Percentiles rank a stretch among this genome's conserved stretches.
These are phyloP conservation scores for Microcebus lehilahytsara DNA, from an alignment of 2,113 vertebrate species.

Conservation along the genomic window DNA sequence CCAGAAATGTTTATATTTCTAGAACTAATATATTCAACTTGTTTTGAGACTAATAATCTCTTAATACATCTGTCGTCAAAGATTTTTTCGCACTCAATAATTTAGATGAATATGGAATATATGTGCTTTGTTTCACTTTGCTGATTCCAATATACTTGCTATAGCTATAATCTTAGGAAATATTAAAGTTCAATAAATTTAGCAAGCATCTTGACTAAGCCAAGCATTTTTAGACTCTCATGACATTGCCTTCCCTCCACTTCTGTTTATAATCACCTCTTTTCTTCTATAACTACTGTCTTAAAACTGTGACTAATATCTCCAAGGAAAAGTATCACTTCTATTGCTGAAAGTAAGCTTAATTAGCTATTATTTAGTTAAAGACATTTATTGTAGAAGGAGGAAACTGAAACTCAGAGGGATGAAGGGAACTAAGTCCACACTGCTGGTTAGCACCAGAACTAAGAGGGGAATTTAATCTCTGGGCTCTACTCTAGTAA, in stretches of 20 bases:
- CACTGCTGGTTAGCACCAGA: neutral
- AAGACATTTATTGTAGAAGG: neutral
- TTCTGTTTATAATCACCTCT: neutral
- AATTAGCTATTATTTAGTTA: neutral
- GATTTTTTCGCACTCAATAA: neutral
- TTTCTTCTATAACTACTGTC: neutral
- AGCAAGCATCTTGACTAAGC: neutral
- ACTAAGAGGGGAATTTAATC: neutral
- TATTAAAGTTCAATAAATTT: neutral
- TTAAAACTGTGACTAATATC: neutral
- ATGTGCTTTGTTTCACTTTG: neutral
- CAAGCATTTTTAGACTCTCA: neutral
- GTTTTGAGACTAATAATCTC: neutral
- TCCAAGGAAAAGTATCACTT: neutral
- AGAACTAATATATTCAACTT: neutral
- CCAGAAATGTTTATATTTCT: neutral
- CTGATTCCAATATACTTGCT: neutral
- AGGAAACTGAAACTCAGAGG: neutral
- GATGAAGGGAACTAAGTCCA: neutral
- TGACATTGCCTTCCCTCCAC: neutral
- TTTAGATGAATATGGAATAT: neutral
- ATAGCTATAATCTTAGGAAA: neutral
- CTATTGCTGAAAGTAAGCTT: neutral
- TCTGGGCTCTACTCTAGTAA: neutral
- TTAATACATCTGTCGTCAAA: neutral